Percentiles rank a stretch among this genome's conserved stretches.
Conservation (phyloP, 2,888 invertebrate species). For the Masnerella sp. region DNA sequence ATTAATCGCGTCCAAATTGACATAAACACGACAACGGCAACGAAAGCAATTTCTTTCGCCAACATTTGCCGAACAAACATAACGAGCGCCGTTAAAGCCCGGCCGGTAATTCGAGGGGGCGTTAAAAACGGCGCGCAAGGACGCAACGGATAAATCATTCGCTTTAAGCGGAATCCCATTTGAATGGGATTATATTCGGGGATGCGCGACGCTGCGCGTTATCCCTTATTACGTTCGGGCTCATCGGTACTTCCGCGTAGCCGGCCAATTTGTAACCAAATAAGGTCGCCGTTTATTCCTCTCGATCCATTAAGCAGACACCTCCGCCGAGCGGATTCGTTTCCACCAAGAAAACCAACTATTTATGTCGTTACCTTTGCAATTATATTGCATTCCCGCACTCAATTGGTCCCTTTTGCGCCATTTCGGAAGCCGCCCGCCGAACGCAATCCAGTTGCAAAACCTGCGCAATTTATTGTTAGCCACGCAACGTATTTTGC, state of each 20-base stretch:
- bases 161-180: slow-evolving; percentile 59
- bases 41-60: slow-evolving; percentile 8
- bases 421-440: too few species aligned
- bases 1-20: slow-evolving; percentile 28
- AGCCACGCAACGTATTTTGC: too few species aligned
- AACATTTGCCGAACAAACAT: slow-evolving; percentile 18
- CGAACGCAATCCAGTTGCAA: too few species aligned
- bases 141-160: slow-evolving; percentile 59
- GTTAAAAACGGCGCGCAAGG: slow-evolving; percentile 31
- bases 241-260: slow-evolving; percentile 26
- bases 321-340: too few species aligned
- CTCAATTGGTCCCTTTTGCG: too few species aligned
- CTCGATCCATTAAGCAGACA: slow-evolving; percentile 68
- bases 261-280: slow-evolving; percentile 70
- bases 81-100: slow-evolving; percentile 18
- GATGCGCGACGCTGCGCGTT: slow-evolving; percentile 37
- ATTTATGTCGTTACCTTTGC: too few species aligned
- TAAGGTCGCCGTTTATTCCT: slow-evolving; percentile 66
- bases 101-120: slow-evolving; percentile 19
- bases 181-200: slow-evolving; percentile 54
- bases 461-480: too few species aligned
- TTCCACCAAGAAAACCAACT: too few species aligned
- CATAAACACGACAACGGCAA: slow-evolving; percentile 10
- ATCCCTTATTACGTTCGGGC: slow-evolving; percentile 43
- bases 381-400: too few species aligned